phyloP scores from a whole-genome alignment of 2,113 vertebrate genomes.

The Pterocles gutturalis region DNA sequence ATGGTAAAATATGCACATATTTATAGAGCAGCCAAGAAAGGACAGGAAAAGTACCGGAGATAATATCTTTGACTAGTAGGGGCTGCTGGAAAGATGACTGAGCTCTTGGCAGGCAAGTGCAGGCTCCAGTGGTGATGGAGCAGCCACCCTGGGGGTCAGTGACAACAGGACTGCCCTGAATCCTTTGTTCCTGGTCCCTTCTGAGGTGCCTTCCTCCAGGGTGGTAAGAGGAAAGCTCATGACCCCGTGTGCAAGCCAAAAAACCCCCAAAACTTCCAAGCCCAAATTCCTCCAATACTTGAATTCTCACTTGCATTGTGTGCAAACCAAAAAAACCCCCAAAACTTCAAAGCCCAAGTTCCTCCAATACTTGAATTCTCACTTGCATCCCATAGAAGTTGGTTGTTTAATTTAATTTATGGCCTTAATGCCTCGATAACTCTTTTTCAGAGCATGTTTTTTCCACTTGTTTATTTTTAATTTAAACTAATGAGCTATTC shows the following conservation, averaged over 20 bases:
- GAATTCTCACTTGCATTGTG: not conserved
- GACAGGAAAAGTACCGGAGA: not conserved
- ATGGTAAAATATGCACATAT: not conserved
- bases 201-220: not conserved
- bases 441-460: not conserved
- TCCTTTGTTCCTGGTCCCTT: not conserved
- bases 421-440: not conserved
- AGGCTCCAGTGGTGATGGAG: not conserved
- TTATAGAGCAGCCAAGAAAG: not conserved
- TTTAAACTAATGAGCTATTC: slow-evolving; percentile 45
- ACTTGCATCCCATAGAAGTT: not conserved
- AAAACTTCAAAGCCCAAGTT: not conserved
- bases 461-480: slow-evolving; percentile 15
- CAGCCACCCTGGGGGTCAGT: not conserved
- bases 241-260: not conserved
- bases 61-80: not conserved
- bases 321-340: not conserved
- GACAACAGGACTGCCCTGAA: not conserved
- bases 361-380: not conserved
- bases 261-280: not conserved
- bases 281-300: not conserved
- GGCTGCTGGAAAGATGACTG: not conserved
- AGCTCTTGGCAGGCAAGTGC: not conserved
- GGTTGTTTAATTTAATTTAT: not conserved
- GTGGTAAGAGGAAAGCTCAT: not conserved